A percentile compares a stretch with the other conserved stretches of the same genome.
These are phyloP conservation scores for Acinonyx jubatus DNA, from an alignment of 2,113 vertebrate species.

Conservation along the genomic window DNA sequence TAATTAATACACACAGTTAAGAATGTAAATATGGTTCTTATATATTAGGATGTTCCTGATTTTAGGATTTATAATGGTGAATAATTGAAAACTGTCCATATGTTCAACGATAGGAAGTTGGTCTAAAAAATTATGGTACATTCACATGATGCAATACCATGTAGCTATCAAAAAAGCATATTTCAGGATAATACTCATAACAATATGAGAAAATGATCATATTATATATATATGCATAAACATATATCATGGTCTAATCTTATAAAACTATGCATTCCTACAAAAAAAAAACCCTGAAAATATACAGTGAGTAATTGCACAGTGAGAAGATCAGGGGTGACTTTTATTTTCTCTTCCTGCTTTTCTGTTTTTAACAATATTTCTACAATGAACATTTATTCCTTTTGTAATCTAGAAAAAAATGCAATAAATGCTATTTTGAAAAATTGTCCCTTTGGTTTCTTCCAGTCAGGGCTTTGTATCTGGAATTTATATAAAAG, in stretches of 20 bases:
- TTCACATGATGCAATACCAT: neutral
- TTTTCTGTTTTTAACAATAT: conserved; percentile 44
- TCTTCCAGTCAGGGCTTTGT: conserved; percentile 68
- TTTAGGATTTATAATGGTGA: neutral
- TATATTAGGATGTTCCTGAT: neutral
- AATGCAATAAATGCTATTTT: neutral
- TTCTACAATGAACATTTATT: conserved; percentile 2
- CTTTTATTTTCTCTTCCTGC: neutral
- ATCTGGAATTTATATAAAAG: conserved; percentile 73
- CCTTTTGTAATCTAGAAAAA: neutral
- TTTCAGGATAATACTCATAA: neutral
- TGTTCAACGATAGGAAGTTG: neutral
- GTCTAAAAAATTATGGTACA: neutral
- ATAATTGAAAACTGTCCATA: neutral
- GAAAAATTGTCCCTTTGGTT: neutral
- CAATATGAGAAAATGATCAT: conserved; percentile 2
- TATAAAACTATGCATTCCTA: neutral
- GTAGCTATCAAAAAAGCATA: neutral
- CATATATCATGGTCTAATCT: neutral
- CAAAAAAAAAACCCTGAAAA: neutral
- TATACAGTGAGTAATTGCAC: neutral
- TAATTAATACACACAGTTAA: conserved; percentile 31
- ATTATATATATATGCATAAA: neutral
- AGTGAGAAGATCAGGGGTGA: neutral
- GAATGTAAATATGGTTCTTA: conserved; percentile 68